Conservation (phyloP, 53 echinoderm and acorn worm species). For the Stichopus horrens region DNA sequence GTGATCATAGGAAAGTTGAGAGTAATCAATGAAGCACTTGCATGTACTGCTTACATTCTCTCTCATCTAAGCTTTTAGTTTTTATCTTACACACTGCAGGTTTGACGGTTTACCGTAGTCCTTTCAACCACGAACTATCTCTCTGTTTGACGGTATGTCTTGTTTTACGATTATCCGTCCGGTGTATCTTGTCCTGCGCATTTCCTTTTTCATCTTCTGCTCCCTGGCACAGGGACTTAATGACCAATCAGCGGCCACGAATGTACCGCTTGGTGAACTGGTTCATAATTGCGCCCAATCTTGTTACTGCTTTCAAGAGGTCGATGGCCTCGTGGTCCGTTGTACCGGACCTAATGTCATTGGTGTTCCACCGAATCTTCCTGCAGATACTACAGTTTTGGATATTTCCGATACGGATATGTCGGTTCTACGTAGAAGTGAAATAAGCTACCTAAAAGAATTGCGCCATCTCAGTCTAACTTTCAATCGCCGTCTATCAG, state of each 20-base stretch:
- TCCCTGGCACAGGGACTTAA: background rate
- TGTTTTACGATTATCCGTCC: background rate
- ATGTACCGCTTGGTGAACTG: background rate
- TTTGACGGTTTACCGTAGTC: background rate
- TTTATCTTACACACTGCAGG: background rate
- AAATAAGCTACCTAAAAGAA: background rate
- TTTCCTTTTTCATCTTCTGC: background rate
- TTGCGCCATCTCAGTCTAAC: background rate
- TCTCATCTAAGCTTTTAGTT: background rate
- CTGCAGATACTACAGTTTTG: slow-evolving; percentile 7
- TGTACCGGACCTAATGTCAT: background rate
- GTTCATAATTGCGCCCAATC: background rate
- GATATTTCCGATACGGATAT: slow-evolving; percentile 9
- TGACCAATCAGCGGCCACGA: background rate
- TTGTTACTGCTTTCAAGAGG: background rate
- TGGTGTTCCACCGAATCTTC: background rate
- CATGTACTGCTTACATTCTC: too few relatives aligned
- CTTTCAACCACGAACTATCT: background rate
- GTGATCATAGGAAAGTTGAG: too few relatives aligned
- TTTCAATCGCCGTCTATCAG: background rate
- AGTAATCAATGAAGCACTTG: too few relatives aligned
- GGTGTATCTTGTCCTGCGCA: background rate
- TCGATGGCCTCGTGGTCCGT: background rate
- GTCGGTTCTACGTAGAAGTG: background rate
- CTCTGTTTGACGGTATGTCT: background rate